Percentiles rank a stretch among this genome's conserved stretches.
Evolutionary conservation across 2,888 invertebrate species (phyloP).

Genomic region (Andrena chrysosceles): DNA sequence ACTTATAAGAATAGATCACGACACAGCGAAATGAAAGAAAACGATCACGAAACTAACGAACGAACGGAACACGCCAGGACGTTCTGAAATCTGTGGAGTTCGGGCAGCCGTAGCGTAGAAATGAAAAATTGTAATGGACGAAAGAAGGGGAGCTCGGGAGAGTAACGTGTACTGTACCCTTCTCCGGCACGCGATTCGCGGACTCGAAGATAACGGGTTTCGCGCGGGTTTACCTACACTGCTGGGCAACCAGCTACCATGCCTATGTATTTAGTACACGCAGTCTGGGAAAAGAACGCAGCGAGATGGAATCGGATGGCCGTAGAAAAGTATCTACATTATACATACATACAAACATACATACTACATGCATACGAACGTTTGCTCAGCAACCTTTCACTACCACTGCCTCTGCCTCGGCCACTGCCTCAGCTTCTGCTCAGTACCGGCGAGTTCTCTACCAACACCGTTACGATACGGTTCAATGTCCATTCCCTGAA

Average conservation of each 20-base stretch:
- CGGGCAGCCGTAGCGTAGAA: background rate
- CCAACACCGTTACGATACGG: slow-evolving; percentile 9
- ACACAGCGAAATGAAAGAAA: no score
- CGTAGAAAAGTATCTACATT: slow-evolving; percentile 28
- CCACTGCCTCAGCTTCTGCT: slow-evolving; percentile 5
- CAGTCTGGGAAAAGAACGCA: slow-evolving; percentile 42
- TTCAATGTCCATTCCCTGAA: background rate
- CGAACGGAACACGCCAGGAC: background rate
- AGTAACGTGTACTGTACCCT: slow-evolving; percentile 56
- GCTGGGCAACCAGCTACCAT: slow-evolving; percentile 40
- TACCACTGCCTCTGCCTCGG: slow-evolving; percentile 9
- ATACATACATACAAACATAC: no score
- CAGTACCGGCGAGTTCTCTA: background rate
- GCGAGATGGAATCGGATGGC: slow-evolving; percentile 40
- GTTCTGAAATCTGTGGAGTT: background rate
- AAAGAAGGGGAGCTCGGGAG: slow-evolving; percentile 20
- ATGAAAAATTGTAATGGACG: slow-evolving; percentile 24
- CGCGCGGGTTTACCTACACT: slow-evolving; percentile 39
- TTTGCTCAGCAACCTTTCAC: slow-evolving; percentile 51
- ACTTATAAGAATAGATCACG: no score
- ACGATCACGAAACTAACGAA: background rate
- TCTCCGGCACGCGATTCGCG: slow-evolving; percentile 59
- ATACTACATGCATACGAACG: slow-evolving; percentile 3
- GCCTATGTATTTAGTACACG: slow-evolving; percentile 25
- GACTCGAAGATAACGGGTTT: slow-evolving; percentile 68